Percentiles rank a stretch among this genome's conserved stretches.
Evolutionary conservation across 2,113 vertebrate species (phyloP).

Genomic region (Dasypus novemcinctus): DNA sequence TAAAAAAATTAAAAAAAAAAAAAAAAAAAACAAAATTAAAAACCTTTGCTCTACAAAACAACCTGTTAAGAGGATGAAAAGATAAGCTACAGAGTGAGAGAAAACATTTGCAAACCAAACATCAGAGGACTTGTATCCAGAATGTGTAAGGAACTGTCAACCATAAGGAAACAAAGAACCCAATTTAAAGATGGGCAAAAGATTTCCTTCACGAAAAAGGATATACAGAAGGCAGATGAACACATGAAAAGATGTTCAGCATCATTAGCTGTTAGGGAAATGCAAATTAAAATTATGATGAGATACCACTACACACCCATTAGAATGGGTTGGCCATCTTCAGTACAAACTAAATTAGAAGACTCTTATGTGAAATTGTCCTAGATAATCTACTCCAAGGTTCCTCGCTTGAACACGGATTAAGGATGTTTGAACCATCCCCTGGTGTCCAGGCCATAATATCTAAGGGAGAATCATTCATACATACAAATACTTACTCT

Average conservation of each 20-base stretch:
- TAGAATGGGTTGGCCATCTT: not conserved
- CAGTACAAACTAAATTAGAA: conserved; percentile 23
- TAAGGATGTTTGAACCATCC: not conserved
- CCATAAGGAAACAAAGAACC: conserved; percentile 1
- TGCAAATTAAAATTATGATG: not conserved
- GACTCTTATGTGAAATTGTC: not conserved
- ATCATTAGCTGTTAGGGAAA: conserved; percentile 20
- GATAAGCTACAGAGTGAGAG: not conserved
- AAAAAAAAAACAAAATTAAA: not conserved
- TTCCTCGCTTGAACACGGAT: not conserved
- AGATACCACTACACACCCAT: not conserved
- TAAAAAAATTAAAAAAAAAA: too few species aligned
- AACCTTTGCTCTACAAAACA: not conserved
- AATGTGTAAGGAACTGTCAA: conserved; percentile 6
- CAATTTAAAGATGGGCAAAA: conserved; percentile 33
- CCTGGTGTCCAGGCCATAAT: not conserved
- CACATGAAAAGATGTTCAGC: not conserved
- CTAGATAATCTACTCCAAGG: not conserved
- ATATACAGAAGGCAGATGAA: not conserved
- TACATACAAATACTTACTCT: not conserved
- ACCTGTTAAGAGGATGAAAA: not conserved
- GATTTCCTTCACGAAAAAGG: not conserved
- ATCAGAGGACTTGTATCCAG: not conserved
- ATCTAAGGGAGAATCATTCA: not conserved
- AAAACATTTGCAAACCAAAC: conserved; percentile 20